Conservation (phyloP, 2,888 invertebrate species). For the Eudasyphora cyanicolor region DNA sequence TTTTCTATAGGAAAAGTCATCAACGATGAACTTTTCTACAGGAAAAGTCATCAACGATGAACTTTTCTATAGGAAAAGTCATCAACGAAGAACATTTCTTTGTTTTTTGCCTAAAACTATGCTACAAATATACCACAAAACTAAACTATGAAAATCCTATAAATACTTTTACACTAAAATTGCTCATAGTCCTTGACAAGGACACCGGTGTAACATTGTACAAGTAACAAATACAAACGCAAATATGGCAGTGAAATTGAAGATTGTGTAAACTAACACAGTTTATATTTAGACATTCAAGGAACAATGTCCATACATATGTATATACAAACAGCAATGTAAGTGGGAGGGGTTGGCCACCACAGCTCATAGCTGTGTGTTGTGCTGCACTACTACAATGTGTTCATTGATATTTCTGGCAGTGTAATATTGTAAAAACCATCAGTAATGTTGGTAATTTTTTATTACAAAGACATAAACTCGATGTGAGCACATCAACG, state of each 20-base stretch:
- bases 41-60: no score
- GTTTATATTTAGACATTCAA: conserved; percentile 52
- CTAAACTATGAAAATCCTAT: background rate
- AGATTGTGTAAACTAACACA: background rate
- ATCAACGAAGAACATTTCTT: no score
- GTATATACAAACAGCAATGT: conserved; percentile 5
- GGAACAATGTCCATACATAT: conserved; percentile 17
- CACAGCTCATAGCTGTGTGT: background rate
- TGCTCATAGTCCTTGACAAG: conserved; percentile 39
- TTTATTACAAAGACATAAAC: conserved; percentile 26
- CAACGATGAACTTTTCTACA: no score
- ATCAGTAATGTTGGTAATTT: conserved; percentile 9
- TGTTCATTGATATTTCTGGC: background rate
- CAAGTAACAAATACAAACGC: background rate
- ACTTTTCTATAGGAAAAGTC: no score
- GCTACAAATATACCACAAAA: conserved; percentile 27
- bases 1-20: no score
- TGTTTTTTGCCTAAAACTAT: conserved; percentile 39
- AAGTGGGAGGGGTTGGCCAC: background rate
- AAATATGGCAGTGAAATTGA: background rate
- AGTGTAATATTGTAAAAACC: background rate
- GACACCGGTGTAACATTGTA: background rate
- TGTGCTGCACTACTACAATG: conserved; percentile 10
- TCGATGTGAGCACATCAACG: background rate
- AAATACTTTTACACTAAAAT: background rate